Evolutionary conservation across 2,888 invertebrate genomes (phyloP).

Genomic region (Drosophila mimica): DNA sequence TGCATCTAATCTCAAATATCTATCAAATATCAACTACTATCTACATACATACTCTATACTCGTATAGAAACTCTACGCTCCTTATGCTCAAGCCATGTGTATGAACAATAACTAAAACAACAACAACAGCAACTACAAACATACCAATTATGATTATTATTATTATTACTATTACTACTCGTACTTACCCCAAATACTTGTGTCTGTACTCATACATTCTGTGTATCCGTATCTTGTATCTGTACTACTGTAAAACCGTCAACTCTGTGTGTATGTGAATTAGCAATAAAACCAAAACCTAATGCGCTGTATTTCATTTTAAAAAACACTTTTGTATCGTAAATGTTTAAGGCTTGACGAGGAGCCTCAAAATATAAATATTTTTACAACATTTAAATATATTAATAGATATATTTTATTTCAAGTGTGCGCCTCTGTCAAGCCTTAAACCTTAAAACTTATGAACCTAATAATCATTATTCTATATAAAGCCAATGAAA

Average conservation of each 20-base stretch:
- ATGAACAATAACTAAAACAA: constrained; percentile 37
- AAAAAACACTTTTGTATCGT: constrained; percentile 26
- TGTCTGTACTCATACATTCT: constrained; percentile 65
- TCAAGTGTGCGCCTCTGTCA: constrained; percentile 43
- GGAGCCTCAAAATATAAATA: constrained; percentile 2
- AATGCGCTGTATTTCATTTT: constrained; percentile 68
- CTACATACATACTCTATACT: constrained; percentile 37
- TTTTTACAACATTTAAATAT: background rate
- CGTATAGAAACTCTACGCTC: constrained; percentile 62
- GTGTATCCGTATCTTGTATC: constrained; percentile 39
- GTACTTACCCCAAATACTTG: constrained; percentile 53
- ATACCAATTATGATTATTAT: constrained; percentile 16
- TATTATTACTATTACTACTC: constrained; percentile 41
- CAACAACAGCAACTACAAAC: constrained; percentile 23
- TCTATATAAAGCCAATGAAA: constrained; percentile 23
- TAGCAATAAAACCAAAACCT: constrained; percentile 73
- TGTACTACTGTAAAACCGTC: constrained; percentile 70
- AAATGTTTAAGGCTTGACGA: constrained; percentile 49
- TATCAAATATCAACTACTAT: constrained; percentile 35
- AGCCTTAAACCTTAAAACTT: constrained; percentile 38
- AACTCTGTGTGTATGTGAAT: constrained; percentile 77
- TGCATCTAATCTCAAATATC: constrained; percentile 41
- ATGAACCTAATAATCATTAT: constrained; percentile 13
- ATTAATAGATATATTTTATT: constrained; percentile 2
- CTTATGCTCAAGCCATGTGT: constrained; percentile 67